These are phyloP conservation scores for Pempheris klunzingeri DNA, from an alignment of 2,797 vertebrate genomes.

Conservation along the genomic window DNA sequence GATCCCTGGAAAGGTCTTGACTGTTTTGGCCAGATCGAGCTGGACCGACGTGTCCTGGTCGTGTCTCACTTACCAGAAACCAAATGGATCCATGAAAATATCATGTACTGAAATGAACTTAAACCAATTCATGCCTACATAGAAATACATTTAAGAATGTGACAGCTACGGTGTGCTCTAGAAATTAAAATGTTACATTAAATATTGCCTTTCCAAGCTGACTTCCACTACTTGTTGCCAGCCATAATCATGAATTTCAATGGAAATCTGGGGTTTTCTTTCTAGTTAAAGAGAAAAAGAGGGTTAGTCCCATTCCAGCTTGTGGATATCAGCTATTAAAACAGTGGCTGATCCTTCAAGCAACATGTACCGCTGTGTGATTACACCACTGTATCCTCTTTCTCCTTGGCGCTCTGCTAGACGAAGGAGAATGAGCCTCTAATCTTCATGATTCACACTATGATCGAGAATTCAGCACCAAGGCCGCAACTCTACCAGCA, in stretches of 20 bases:
- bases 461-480: constrained; percentile 99
- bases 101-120: neutral
- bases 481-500: constrained; percentile 99
- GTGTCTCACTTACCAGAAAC: neutral
- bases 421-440: constrained; percentile 99
- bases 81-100: neutral
- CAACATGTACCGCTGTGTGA: constrained; percentile 83
- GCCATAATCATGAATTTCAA: neutral
- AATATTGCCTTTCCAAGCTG: neutral
- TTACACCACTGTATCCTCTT: constrained; percentile 87
- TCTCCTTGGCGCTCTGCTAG: constrained; percentile 86
- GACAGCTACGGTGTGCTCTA: neutral
- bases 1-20: neutral
- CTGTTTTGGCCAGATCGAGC: neutral
- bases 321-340: constrained; percentile 1
- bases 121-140: neutral
- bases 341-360: neutral
- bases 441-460: constrained; percentile 99
- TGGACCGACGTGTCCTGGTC: neutral
- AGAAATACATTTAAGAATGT: neutral
- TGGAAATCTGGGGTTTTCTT: neutral
- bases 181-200: neutral
- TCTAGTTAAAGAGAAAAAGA: neutral
- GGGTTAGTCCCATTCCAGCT: neutral
- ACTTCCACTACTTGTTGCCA: neutral